These are phyloP conservation scores for Vimba vimba DNA, from an alignment of 2,113 vertebrate genomes.

Conservation along the genomic window DNA sequence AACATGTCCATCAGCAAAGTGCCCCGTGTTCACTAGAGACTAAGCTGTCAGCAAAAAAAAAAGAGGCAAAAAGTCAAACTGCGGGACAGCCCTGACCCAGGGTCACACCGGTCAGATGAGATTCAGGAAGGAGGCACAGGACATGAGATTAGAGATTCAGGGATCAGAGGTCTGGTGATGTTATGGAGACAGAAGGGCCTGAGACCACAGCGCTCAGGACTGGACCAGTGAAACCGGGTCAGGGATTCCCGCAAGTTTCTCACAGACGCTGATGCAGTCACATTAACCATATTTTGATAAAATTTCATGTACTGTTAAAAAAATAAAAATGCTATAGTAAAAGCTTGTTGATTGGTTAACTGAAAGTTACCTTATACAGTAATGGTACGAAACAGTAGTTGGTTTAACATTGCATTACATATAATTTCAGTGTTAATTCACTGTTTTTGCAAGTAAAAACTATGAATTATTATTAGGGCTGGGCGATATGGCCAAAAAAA, in stretches of 20 bases:
- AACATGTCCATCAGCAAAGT: conserved; percentile 19
- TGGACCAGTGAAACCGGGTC: conserved; percentile 40
- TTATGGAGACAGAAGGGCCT: conserved; percentile 26
- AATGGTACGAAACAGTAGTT: too few relatives aligned
- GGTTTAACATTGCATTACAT: too few relatives aligned
- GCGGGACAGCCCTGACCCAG: neutral
- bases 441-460: too few relatives aligned
- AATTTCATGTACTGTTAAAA: too few relatives aligned
- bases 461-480: too few relatives aligned
- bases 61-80: neutral
- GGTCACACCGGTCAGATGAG: conserved; percentile 22
- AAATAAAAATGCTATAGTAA: too few relatives aligned
- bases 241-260: neutral
- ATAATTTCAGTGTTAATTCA: too few relatives aligned
- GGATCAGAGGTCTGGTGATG: conserved; percentile 8
- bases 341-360: too few relatives aligned
- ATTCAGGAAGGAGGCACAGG: conserved; percentile 12
- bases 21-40: neutral
- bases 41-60: neutral
- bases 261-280: neutral
- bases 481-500: too few relatives aligned
- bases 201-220: conserved; percentile 64
- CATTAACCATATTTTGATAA: too few relatives aligned
- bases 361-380: too few relatives aligned
- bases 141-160: neutral